phyloP scores from a whole-genome alignment of 2,888 invertebrate species.

The Vannuccia rotundouncinata region DNA sequence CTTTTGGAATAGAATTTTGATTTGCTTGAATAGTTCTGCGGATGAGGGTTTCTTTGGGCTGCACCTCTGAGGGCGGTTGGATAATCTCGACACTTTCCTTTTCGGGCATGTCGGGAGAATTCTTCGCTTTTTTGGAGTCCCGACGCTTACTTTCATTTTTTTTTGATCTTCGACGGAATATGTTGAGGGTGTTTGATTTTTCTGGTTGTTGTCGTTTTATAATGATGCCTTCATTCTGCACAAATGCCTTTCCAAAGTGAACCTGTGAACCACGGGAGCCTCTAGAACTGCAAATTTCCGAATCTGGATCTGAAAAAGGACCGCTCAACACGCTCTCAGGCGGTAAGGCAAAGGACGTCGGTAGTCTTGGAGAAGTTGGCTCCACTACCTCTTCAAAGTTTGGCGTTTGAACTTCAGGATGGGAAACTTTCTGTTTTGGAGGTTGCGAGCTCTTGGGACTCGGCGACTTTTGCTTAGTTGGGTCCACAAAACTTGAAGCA shows the following conservation, averaged over 20 bases:
- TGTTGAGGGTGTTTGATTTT: neutral
- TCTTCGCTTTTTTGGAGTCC: neutral
- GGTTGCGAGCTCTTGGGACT: neutral
- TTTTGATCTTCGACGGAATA: neutral
- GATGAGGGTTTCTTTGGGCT: constrained; percentile 8
- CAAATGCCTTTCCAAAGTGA: neutral
- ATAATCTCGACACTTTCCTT: neutral
- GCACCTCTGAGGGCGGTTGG: neutral
- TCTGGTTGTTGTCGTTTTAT: neutral
- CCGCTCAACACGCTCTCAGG: neutral
- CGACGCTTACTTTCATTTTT: neutral
- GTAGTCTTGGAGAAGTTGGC: neutral
- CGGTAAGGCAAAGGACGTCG: neutral
- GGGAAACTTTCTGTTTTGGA: neutral
- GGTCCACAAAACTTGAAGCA: neutral
- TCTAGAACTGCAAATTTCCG: neutral
- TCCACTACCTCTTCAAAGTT: too few relatives aligned
- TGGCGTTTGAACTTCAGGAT: neutral
- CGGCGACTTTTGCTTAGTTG: too few relatives aligned
- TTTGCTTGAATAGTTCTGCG: neutral
- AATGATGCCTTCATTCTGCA: neutral
- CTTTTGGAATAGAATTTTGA: neutral
- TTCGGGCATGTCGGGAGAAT: neutral
- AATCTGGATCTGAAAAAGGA: neutral
- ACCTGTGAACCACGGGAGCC: neutral